These are phyloP conservation scores for Pseudanteris insignis DNA, from an alignment of 2,888 invertebrate genomes.

Conservation along the genomic window DNA sequence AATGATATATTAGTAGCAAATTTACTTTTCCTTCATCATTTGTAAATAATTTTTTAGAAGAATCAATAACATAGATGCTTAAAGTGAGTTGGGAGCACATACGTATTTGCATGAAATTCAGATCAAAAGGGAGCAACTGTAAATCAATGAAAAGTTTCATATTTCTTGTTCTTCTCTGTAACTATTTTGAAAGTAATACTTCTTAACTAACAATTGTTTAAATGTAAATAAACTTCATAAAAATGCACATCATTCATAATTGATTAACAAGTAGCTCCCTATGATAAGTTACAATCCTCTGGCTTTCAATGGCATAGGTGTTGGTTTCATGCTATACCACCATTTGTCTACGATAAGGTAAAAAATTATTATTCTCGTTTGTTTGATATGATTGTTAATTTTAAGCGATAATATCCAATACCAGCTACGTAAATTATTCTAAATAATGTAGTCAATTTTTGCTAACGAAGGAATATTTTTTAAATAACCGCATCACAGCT, in stretches of 20 bases:
- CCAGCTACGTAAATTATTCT: too few relatives aligned
- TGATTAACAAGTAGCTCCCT: slow-evolving; percentile 60
- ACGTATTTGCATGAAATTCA: slow-evolving; percentile 53
- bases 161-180: too few relatives aligned
- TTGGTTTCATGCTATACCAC: slow-evolving; percentile 58
- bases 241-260: slow-evolving; percentile 26
- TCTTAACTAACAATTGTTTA: too few relatives aligned
- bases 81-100: slow-evolving; percentile 61
- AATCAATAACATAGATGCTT: slow-evolving; percentile 40
- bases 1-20: slow-evolving; percentile 20
- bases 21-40: slow-evolving; percentile 34
- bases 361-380: slow-evolving; percentile 44
- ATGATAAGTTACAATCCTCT: slow-evolving; percentile 47
- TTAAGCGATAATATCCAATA: too few relatives aligned
- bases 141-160: slow-evolving; percentile 56
- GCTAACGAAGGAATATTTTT: slow-evolving; percentile 18
- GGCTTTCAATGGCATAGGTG: slow-evolving; percentile 60
- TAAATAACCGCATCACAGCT: slow-evolving; percentile 21
- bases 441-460: too few relatives aligned
- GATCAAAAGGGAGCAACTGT: slow-evolving; percentile 56
- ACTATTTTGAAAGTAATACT: too few relatives aligned
- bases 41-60: slow-evolving; percentile 40
- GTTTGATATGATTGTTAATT: slow-evolving; percentile 2
- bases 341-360: slow-evolving; percentile 57
- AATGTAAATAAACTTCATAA: too few relatives aligned